Percentiles rank a stretch among this genome's conserved stretches.
Conservation (phyloP, 2,888 invertebrate genomes). For the Ophion ventricosus region DNA sequence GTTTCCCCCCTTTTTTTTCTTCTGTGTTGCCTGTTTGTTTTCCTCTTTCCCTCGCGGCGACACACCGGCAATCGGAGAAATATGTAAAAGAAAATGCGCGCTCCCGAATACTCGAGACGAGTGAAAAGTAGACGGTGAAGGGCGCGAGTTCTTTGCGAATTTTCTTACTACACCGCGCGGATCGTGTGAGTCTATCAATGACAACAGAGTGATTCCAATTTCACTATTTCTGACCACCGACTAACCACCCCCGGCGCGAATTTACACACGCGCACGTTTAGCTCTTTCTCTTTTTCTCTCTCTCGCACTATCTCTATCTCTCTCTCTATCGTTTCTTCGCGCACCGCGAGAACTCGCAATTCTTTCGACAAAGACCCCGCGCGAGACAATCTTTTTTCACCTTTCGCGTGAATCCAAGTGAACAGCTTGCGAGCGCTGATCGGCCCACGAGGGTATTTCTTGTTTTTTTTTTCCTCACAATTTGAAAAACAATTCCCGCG, state of each 20-base stretch:
- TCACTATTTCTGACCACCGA: constrained; percentile 55
- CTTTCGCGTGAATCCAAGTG: neutral
- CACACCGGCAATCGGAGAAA: constrained; percentile 19
- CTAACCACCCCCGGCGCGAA: constrained; percentile 78
- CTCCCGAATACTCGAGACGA: neutral
- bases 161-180: too few relatives aligned
- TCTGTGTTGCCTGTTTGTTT: constrained; percentile 11
- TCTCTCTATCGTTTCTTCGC: neutral
- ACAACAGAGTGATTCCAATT: constrained; percentile 43
- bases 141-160: neutral
- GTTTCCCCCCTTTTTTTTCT: constrained; percentile 13
- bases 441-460: constrained; percentile 1
- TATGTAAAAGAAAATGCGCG: constrained; percentile 38
- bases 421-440: neutral
- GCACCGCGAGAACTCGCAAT: constrained; percentile 19
- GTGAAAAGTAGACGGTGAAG: neutral
- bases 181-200: too few relatives aligned
- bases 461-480: neutral
- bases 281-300: constrained; percentile 31
- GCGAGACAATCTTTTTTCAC: neutral
- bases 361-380: constrained; percentile 22
- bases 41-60: constrained; percentile 33
- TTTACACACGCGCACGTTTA: constrained; percentile 76
- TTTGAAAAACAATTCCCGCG: constrained; percentile 18
- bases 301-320: constrained; percentile 38